phyloP scores from a whole-genome alignment of 2,113 vertebrate species.

The Lepus americanus region DNA sequence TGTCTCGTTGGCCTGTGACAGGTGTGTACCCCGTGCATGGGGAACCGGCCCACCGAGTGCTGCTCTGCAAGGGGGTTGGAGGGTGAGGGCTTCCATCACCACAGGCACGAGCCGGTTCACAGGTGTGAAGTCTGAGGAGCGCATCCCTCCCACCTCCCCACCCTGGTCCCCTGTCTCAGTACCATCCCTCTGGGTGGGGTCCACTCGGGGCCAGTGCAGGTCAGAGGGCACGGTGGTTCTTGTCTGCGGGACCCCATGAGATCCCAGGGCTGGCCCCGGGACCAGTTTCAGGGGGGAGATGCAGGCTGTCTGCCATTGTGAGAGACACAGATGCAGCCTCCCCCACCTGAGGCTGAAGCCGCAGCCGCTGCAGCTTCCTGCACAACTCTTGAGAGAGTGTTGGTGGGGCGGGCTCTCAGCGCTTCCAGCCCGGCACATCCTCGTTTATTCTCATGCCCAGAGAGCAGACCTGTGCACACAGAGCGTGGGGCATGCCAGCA shows the following conservation, averaged over 20 bases:
- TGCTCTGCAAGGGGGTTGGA: neutral
- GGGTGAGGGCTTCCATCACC: neutral
- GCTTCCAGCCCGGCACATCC: too few species aligned
- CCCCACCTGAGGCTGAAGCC: neutral
- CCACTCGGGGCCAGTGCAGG: neutral
- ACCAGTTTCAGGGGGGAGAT: neutral
- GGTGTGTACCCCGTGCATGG: neutral
- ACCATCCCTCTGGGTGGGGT: neutral
- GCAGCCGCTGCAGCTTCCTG: neutral
- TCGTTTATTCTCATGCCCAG: neutral
- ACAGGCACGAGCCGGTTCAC: neutral
- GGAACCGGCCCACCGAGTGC: neutral
- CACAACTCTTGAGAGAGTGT: neutral
- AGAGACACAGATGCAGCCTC: too few species aligned
- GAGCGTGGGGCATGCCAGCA: neutral
- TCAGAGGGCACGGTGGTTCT: neutral
- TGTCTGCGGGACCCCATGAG: neutral
- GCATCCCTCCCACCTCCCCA: too few species aligned
- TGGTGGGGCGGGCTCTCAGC: neutral
- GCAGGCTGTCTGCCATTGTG: too few species aligned
- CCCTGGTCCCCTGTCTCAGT: neutral
- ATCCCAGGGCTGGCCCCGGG: neutral
- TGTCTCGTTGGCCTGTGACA: neutral
- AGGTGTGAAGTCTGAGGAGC: neutral
- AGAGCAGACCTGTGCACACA: neutral